Base-by-base conservation (phyloP, 2,888 invertebrate genomes). In the Drosophila yooni region DNA sequence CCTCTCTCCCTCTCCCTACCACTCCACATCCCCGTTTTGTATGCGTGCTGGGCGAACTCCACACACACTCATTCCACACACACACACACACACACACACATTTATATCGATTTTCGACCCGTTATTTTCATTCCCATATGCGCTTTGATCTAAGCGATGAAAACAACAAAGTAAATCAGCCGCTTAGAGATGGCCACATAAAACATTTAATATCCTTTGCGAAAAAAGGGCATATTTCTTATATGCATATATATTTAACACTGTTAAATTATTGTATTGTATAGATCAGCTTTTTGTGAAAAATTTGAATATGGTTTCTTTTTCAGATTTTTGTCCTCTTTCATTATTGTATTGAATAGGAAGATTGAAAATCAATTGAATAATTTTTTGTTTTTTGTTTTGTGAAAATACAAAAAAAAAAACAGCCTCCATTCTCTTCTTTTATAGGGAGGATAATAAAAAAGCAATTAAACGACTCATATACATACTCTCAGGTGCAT, bases 91-190 rank as follows among this genome's bases (percentile, higher is more conserved):
- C n/a, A 13, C 46, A 15, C 25, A 25, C 46, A 25, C 46, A 15
- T 62, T 29, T 36, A 53, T 86, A 85, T 85, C 79, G 85, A 85
- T 85, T 89, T 85, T 85, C 66, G 61, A 68, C 67, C 73, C 69
- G 57, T 64, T 81, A 63, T 58, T 68, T 63, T 76, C 56, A 40
- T 63, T 59, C 67, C 71, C 76, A 73, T 74, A 74, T 83, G 75
- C 67, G 75, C 79, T 86, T 76, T 78, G 70, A 76, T 86, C 84
- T 70, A 72, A 82, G 57, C 76, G 71, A 70, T 70, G 70, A 72
- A 82, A 82, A 74, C 81, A 85, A 74, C 82, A 82, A 79, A 58
- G 80, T 72, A 79, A 79, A 72, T 72, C 63, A 53, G 46, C 43
- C 63, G 65, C 10, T 60, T 64, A 69, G 62, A 69, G 65, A 52